Evolutionary conservation across 2,888 invertebrate genomes (phyloP), one percentile per base, ranked within the genome.

Genomic region (Mesochorus sp.): DNA sequence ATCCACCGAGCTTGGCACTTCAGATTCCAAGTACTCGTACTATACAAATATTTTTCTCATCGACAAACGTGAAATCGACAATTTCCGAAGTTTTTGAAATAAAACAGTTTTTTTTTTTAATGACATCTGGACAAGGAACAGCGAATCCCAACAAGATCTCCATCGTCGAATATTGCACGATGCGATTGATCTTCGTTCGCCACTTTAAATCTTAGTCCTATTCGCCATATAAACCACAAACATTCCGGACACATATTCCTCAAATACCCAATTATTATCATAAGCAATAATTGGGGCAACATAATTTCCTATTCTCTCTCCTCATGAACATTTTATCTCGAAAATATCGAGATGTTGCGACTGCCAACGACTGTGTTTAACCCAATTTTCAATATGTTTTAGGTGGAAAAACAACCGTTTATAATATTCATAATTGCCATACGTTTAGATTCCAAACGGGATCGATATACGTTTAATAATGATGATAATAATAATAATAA

Each of bases 361-460:
- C 42, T 55, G 24, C 5, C 71, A 71, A 31, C 61, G 66, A 79
- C n/a, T 79, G 61, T 79, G 49, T 78, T 83, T 83, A 83, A 83
- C 80, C 59, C 55, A 67, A 80, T 81, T 82, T 83, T 83, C 83
- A 79, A 80, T 83, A 76, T 83, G 83, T 83, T 83, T 79, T 83
- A 83, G 83, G 83, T 83, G 81, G 82, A 77, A 82, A n/a, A 79
- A 75, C 75, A 66, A 79, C 75, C 68, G 53, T 59, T 72, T 66
- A n/a, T 70, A 55, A 61, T 67, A 42, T 12, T 37, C 19, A 66
- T 76, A 21, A 67, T 62, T 70, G 51, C 62, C 55, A 66, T 39
- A 62, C 62, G 49, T 24, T 37, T 24, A 24, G 53, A 70, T 64
- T 51, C 76, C 39, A 39, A 57, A 47, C 21, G 62, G 62, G n/a